phyloP scores from a whole-genome alignment of 2,888 invertebrate genomes.

The Bimastos eiseni region DNA sequence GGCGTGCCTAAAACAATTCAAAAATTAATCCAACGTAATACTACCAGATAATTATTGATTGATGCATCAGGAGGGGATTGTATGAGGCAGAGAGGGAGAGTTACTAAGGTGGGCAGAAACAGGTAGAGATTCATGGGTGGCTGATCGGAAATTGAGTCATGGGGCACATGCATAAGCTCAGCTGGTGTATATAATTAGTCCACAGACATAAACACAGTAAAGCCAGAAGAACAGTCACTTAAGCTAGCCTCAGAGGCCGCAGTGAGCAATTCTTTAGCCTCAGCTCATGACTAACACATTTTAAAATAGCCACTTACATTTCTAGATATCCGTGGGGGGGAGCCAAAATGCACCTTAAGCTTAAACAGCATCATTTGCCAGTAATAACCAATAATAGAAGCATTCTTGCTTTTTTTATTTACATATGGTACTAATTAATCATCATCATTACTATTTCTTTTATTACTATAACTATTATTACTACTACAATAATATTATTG shows the following conservation, averaged over 20 bases:
- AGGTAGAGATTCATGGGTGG: neutral
- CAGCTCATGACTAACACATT: neutral
- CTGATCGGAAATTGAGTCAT: neutral
- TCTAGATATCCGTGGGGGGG: neutral
- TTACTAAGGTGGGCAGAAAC: neutral
- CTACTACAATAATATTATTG: no score
- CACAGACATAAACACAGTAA: no score
- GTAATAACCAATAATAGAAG: neutral
- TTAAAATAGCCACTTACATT: neutral
- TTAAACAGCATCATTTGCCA: neutral
- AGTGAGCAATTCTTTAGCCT: no score
- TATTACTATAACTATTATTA: no score
- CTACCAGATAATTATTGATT: neutral
- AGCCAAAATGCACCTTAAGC: neutral
- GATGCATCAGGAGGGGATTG: neutral
- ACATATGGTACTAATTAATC: no score
- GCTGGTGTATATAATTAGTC: neutral
- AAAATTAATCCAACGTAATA: neutral
- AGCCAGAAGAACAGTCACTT: no score
- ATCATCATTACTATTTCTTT: no score
- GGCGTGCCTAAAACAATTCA: neutral
- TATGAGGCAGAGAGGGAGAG: neutral
- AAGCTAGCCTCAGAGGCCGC: no score
- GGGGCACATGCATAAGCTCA: neutral
- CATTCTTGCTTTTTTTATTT: neutral